Percentiles rank a stretch among this genome's conserved stretches.
Conservation (phyloP, 2,797 vertebrate genomes). For the Myotis daubentonii region DNA sequence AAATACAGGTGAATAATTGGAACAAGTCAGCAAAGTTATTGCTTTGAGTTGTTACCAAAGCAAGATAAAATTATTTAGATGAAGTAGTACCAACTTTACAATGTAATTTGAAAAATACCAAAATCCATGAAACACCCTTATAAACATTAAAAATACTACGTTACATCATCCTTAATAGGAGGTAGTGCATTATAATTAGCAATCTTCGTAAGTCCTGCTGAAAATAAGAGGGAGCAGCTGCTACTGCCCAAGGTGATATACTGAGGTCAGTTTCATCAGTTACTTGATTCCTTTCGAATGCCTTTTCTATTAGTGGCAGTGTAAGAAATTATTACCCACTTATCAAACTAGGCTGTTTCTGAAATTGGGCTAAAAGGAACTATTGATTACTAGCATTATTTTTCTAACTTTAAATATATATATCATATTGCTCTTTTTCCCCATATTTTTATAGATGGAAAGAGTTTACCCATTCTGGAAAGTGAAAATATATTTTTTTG, state of each 20-base stretch:
- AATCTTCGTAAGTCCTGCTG: background rate
- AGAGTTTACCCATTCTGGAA: background rate
- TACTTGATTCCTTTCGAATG: background rate
- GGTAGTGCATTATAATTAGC: background rate
- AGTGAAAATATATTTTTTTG: background rate
- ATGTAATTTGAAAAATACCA: background rate
- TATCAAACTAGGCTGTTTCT: background rate
- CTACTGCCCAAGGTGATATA: background rate
- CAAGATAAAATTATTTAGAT: constrained; percentile 33
- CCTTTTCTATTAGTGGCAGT: background rate
- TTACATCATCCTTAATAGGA: background rate
- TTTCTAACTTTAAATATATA: background rate
- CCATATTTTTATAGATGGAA: background rate
- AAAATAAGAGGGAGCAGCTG: background rate
- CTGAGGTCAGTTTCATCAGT: background rate
- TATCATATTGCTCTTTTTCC: background rate
- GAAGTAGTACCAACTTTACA: background rate
- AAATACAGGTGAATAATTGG: constrained; percentile 1
- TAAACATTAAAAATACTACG: background rate
- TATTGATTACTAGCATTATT: background rate
- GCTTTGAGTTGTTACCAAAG: background rate
- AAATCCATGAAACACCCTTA: background rate
- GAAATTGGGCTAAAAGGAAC: background rate
- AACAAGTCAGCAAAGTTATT: background rate
- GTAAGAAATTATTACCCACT: background rate